phyloP scores from a whole-genome alignment of 1,140 invertebrate genomes.

The Pristionchus pacificus region DNA sequence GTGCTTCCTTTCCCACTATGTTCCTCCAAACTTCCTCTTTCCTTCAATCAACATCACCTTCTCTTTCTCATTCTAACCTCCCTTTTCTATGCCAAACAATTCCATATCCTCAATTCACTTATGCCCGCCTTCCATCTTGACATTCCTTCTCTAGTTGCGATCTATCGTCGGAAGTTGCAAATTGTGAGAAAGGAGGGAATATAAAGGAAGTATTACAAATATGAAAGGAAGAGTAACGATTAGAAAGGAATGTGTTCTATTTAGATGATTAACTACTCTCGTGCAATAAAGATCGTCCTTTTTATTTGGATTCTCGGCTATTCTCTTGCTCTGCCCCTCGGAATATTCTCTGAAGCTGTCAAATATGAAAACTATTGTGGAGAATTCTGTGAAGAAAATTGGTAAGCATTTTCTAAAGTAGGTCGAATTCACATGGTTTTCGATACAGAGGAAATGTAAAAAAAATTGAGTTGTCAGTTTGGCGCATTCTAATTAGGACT shows the following conservation, averaged over 20 bases:
- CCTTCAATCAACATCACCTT: conserved; percentile 5
- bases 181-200: no score
- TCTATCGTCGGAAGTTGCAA: neutral
- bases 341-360: conserved; percentile 44
- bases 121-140: neutral
- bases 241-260: neutral
- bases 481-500: no score
- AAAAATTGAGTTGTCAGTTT: conserved; percentile 17
- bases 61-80: conserved; percentile 1
- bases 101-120: neutral
- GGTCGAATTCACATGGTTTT: conserved; percentile 23
- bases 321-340: conserved; percentile 49
- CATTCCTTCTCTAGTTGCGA: neutral
- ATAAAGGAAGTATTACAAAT: no score
- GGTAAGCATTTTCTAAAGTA: conserved; percentile 34
- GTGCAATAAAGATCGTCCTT: conserved; percentile 46
- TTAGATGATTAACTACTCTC: conserved; percentile 48
- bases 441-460: conserved; percentile 18
- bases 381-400: conserved; percentile 52
- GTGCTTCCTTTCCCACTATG: neutral
- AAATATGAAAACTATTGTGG: conserved; percentile 50
- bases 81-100: neutral
- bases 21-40: conserved; percentile 6
- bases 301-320: conserved; percentile 53
- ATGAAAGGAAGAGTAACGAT: neutral